Evolutionary conservation across 2,113 vertebrate species (phyloP).

Genomic region (Elgaria multicarinata): DNA sequence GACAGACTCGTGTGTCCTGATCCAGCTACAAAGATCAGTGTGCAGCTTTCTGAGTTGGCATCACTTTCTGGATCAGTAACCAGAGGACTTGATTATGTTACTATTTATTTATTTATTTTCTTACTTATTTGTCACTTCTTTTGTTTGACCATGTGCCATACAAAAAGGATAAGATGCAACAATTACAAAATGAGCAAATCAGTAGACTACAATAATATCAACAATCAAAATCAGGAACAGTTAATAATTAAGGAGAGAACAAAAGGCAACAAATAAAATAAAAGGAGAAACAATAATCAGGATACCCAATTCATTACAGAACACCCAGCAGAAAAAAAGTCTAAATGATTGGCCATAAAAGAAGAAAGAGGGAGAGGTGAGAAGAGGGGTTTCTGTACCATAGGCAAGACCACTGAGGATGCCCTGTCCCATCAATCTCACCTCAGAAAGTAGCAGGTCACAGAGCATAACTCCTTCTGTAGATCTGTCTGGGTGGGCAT

Average conservation of each 20-base stretch:
- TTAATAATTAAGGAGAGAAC: not conserved
- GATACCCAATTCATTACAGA: not conserved
- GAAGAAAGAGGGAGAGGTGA: not conserved
- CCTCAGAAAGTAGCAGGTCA: not conserved
- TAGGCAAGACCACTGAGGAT: not conserved
- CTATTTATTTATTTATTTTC: not conserved
- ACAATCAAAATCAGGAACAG: too few species aligned
- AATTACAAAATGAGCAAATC: not conserved
- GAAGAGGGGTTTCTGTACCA: not conserved
- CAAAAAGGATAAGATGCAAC: not conserved
- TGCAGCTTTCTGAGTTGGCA: not conserved
- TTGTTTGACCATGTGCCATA: not conserved
- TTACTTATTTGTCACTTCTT: not conserved
- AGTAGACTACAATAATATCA: not conserved
- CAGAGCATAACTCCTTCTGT: not conserved
- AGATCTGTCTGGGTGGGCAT: not conserved
- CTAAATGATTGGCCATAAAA: not conserved
- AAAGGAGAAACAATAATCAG: not conserved
- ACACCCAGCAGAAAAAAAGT: not conserved
- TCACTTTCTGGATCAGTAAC: not conserved
- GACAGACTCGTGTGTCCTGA: not conserved
- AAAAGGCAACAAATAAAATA: not conserved
- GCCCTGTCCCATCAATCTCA: not conserved
- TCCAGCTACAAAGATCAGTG: not conserved
- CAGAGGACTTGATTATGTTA: not conserved